Conservation (phyloP, 2,113 vertebrate genomes). For the Potamarius usumacintae region DNA sequence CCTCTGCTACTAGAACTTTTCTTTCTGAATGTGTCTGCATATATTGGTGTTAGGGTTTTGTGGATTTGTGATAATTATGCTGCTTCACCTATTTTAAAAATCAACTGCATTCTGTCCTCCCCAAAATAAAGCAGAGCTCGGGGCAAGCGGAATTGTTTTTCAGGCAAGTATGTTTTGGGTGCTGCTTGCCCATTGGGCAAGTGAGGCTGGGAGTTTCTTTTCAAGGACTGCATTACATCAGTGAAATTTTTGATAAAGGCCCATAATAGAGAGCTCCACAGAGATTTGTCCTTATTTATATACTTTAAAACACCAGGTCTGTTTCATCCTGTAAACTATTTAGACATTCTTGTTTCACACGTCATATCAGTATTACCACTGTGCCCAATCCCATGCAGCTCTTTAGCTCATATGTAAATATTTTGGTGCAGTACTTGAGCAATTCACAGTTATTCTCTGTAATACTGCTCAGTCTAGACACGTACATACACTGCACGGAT, state of each 20-base stretch:
- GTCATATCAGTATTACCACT: neutral
- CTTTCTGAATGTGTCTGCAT: too few relatives aligned
- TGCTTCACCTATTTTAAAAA: too few relatives aligned
- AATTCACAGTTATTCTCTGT: neutral
- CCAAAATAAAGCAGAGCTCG: too few relatives aligned
- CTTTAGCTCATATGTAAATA: neutral
- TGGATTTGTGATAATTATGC: too few relatives aligned
- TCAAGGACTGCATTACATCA: neutral
- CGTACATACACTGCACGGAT: neutral
- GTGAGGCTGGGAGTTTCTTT: too few relatives aligned
- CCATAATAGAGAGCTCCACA: neutral
- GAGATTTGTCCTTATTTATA: neutral
- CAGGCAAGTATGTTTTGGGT: too few relatives aligned
- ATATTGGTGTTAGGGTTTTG: too few relatives aligned
- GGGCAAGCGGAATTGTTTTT: too few relatives aligned
- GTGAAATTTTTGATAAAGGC: neutral
- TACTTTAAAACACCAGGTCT: neutral
- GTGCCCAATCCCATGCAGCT: neutral
- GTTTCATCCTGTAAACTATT: neutral
- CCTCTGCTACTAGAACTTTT: too few relatives aligned
- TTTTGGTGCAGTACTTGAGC: neutral
- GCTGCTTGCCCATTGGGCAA: too few relatives aligned
- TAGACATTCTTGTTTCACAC: neutral
- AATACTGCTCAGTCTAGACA: neutral
- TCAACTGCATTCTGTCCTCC: too few relatives aligned